Evolutionary conservation across 2,797 vertebrate genomes (phyloP), one percentile per base, ranked within the genome.

Genomic region (Chelonia mydas): DNA sequence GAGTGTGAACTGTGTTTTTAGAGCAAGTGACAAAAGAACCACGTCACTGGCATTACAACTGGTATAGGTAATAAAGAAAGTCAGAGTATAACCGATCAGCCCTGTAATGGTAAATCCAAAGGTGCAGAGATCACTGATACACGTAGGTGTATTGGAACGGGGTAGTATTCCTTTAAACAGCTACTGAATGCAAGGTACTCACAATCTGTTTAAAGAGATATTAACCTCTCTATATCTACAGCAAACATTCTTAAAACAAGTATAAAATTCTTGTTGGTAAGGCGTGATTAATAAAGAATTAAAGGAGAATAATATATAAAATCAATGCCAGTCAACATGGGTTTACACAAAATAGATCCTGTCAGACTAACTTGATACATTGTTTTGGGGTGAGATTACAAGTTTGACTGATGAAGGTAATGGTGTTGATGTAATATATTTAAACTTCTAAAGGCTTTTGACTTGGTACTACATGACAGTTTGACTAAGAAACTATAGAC

Each of bases 1-100:
- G 68, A 83, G 53, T 86, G 61, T 50, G 88, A 89, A 85, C 27
- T 83, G 8, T 72, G n/a, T 93, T 94, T 90, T 85, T 92, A 77
- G 87, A 94, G 47, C 13, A 72, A 90, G 45, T 31, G 11, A 1
- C 89, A 83, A 49, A 77, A 47, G 15, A 27, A 31, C 13, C 25
- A 80, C 57, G 65, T 33, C 57, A 45, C 10, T 49, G 81, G 53
- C 1, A 6, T 81, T 51, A 25, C 25, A 47, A 49, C 45, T 49
- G 45, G 74, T 31, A 16, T 17, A 47, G 12, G 74, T 31, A 31
- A 31, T 47, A 49, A 77, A 49, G 28, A 13, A 77, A 7, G 74
- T 49, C 74, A 16, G 23, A 47, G 25, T 47, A 76, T 47, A 27
- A 47, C 6, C 2, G 3, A 47, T 76, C 45, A 49, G 74, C 27